Conservation (phyloP, 2,888 invertebrate genomes). For the Dryobotodes eremita region DNA sequence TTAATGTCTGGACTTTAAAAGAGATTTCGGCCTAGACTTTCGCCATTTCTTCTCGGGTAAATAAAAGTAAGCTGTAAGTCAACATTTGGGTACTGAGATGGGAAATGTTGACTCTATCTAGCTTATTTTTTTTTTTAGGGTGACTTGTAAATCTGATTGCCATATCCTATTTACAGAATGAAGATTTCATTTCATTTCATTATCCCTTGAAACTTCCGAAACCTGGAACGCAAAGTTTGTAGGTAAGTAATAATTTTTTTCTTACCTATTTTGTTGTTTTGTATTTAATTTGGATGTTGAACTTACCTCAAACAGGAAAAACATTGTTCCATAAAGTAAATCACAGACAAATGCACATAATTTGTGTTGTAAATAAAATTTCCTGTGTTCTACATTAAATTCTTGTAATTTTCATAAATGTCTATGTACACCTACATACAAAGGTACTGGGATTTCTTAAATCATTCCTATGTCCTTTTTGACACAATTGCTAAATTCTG, state of each 20-base stretch:
- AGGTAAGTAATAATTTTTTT: no score
- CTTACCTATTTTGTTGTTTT: neutral
- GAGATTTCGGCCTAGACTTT: neutral
- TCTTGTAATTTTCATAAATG: slow-evolving; percentile 1
- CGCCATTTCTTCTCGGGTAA: neutral
- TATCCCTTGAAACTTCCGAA: neutral
- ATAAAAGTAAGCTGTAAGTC: no score
- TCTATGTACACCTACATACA: neutral
- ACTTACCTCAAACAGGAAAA: slow-evolving; percentile 12
- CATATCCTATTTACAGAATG: neutral
- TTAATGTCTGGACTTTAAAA: neutral
- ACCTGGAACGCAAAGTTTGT: neutral
- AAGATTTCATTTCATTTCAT: neutral
- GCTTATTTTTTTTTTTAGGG: no score
- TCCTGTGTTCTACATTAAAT: slow-evolving; percentile 9
- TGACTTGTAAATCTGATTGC: neutral
- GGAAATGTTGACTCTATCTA: no score
- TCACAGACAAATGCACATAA: slow-evolving; percentile 5
- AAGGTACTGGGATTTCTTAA: slow-evolving; percentile 10
- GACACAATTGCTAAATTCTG: neutral
- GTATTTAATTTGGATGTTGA: neutral
- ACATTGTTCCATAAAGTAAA: neutral
- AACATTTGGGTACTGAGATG: no score
- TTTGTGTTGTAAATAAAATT: slow-evolving; percentile 10
- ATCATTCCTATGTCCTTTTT: neutral